Evolutionary conservation across 2,113 vertebrate genomes (phyloP).

Genomic region (Scomber scombrus): DNA sequence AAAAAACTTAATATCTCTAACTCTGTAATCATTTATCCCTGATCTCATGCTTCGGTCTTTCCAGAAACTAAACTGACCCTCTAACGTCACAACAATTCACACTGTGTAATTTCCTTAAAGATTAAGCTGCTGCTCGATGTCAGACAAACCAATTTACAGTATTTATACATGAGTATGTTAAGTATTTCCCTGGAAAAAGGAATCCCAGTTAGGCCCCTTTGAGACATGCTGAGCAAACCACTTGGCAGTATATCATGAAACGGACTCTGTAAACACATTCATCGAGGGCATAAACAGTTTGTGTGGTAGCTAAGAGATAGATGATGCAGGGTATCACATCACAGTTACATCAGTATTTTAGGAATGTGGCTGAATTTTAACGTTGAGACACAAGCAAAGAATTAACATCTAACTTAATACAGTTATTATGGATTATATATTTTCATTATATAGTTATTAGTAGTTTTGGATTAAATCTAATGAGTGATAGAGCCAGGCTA

Average conservation of each 20-base stretch:
- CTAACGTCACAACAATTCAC: neutral
- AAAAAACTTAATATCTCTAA: neutral
- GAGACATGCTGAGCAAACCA: constrained; percentile 30
- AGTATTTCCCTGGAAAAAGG: constrained; percentile 6
- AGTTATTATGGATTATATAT: no score
- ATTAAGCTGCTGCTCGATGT: neutral
- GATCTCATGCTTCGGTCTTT: neutral
- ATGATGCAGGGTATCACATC: neutral
- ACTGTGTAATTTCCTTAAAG: neutral
- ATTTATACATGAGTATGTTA: neutral
- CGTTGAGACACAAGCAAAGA: neutral
- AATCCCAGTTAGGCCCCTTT: constrained; percentile 19
- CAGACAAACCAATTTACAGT: constrained; percentile 20
- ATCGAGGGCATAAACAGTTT: constrained; percentile 37
- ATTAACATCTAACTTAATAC: no score
- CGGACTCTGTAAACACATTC: constrained; percentile 40
- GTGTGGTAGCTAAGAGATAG: constrained; percentile 23
- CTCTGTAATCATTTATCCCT: neutral
- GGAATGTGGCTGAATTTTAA: neutral
- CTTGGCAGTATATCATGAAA: constrained; percentile 20
- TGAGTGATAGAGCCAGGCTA: no score
- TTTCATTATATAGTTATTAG: no score
- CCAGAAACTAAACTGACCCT: neutral
- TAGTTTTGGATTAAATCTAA: no score
- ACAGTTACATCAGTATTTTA: constrained; percentile 7